A percentile compares a stretch with the other conserved stretches of the same genome.
Conservation (phyloP, 2,797 vertebrate genomes). For the Hyperoplus lanceolatus region DNA sequence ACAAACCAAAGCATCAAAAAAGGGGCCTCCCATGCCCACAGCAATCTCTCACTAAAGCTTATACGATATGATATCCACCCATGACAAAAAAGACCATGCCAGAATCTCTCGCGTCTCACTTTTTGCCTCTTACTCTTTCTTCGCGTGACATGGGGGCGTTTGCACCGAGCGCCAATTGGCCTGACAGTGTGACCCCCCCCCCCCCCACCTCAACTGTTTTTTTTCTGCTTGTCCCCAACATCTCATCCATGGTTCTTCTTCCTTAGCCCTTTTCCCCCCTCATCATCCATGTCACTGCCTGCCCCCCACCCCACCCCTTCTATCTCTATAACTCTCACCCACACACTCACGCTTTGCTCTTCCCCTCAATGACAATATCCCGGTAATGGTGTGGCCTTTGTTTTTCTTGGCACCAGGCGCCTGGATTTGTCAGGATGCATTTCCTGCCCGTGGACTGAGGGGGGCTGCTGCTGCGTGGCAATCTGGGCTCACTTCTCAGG, state of each 20-base stretch:
- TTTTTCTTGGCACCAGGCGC: conserved; percentile 90
- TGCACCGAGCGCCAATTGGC: conserved; percentile 78
- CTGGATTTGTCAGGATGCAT: conserved; percentile 92
- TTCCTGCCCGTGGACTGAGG: conserved; percentile 95
- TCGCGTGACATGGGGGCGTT: conserved; percentile 72
- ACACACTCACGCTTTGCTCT: conserved; percentile 50
- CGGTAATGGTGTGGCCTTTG: conserved; percentile 89
- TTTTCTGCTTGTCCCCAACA: conserved; percentile 61
- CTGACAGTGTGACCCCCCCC: conserved; percentile 82
- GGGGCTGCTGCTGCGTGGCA: conserved; percentile 95
- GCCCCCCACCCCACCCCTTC: neutral
- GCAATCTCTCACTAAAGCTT: conserved; percentile 77
- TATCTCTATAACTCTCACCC: conserved; percentile 39
- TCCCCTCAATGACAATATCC: conserved; percentile 80
- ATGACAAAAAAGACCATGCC: conserved; percentile 72
- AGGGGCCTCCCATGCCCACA: conserved; percentile 57
- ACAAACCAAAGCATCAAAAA: conserved; percentile 69
- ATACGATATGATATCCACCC: conserved; percentile 64
- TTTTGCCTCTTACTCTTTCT: conserved; percentile 59
- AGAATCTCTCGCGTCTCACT: conserved; percentile 68
- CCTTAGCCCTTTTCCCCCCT: conserved; percentile 51
- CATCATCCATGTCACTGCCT: conserved; percentile 45
- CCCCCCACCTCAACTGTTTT: no score
- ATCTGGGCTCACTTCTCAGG: conserved; percentile 99
- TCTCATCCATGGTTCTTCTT: conserved; percentile 46